These are phyloP conservation scores for Sussaba pulchella DNA, from an alignment of 2,888 invertebrate genomes.

Conservation along the genomic window DNA sequence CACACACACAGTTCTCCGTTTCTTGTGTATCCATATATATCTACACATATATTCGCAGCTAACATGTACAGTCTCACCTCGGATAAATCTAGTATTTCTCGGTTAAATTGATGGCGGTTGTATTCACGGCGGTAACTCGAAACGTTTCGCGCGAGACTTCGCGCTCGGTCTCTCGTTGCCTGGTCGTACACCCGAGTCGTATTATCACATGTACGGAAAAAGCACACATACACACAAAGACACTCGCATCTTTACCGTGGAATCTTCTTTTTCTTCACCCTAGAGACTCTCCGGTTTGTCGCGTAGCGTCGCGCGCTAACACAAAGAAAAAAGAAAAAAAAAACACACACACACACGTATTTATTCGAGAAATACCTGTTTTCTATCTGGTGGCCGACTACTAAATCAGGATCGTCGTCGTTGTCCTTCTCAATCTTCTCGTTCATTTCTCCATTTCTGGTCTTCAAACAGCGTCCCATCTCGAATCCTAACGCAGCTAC, in stretches of 20 bases:
- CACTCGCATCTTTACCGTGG: neutral
- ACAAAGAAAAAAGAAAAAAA: constrained; percentile 43
- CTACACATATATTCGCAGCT: too few relatives aligned
- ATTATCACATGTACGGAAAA: constrained; percentile 52
- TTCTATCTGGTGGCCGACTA: constrained; percentile 70
- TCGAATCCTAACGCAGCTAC: constrained; percentile 64
- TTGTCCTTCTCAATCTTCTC: constrained; percentile 33
- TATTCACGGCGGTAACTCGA: constrained; percentile 56
- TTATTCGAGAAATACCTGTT: constrained; percentile 71
- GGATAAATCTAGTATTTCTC: constrained; percentile 57
- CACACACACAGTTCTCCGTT: too few relatives aligned
- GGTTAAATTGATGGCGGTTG: constrained; percentile 53
- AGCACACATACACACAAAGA: too few relatives aligned
- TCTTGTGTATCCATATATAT: constrained; percentile 8
- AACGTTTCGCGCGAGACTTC: constrained; percentile 53
- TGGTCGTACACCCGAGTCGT: constrained; percentile 22
- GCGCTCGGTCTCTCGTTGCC: constrained; percentile 28
- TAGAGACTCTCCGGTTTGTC: constrained; percentile 43
- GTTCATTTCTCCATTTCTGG: constrained; percentile 20
- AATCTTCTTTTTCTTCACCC: constrained; percentile 41
- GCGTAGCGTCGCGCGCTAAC: constrained; percentile 35
- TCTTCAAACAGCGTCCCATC: constrained; percentile 6
- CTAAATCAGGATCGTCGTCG: constrained; percentile 68
- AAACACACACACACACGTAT: too few relatives aligned
- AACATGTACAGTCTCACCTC: constrained; percentile 5